These are phyloP conservation scores for Pangasianodon gigas DNA, from an alignment of 2,113 vertebrate species.

Conservation along the genomic window DNA sequence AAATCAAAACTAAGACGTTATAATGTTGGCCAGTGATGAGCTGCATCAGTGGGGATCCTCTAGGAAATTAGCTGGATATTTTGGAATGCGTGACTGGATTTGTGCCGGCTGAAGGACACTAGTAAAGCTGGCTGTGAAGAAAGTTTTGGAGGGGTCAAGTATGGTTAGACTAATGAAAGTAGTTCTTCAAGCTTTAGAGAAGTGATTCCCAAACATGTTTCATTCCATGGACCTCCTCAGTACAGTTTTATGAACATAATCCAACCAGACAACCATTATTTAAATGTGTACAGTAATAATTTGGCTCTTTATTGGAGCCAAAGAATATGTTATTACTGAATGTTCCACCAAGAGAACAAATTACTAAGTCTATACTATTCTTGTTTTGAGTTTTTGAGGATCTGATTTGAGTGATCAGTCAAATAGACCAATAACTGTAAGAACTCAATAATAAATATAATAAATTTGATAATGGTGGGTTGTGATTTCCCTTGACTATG, in stretches of 20 bases:
- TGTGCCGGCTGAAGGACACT: conserved; percentile 41
- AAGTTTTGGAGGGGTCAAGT: conserved; percentile 32
- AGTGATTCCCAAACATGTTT: neutral
- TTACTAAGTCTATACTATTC: neutral
- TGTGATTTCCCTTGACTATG: neutral
- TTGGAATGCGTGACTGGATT: conserved; percentile 46
- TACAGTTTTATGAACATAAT: neutral
- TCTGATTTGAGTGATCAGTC: neutral
- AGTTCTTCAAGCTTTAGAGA: neutral
- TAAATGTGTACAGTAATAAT: neutral
- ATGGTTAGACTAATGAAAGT: conserved; percentile 3
- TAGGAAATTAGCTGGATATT: conserved; percentile 55
- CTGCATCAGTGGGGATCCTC: conserved; percentile 43
- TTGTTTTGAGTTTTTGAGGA: neutral
- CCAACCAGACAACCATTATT: neutral
- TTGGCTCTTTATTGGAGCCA: neutral
- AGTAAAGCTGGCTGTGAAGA: conserved; percentile 27
- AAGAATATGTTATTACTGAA: neutral
- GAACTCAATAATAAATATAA: neutral
- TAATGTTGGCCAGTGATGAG: conserved; percentile 44
- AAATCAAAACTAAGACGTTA: conserved; percentile 61
- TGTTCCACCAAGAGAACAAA: neutral
- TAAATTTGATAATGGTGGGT: neutral
- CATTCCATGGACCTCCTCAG: neutral
- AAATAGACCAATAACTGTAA: neutral